phyloP scores from a whole-genome alignment of 2,113 vertebrate genomes.

The Polyodon spathula region DNA sequence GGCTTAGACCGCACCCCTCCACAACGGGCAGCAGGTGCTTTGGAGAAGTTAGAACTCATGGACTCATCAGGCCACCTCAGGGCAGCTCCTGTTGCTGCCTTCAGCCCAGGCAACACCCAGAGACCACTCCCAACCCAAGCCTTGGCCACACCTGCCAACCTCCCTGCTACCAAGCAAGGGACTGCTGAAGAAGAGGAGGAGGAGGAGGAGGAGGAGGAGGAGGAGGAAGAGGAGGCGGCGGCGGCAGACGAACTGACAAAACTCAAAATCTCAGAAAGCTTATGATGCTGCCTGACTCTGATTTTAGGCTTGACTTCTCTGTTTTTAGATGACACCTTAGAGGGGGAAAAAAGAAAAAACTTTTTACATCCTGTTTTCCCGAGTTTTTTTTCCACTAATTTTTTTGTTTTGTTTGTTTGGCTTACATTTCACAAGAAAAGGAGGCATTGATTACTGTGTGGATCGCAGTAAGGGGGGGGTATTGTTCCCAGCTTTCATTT shows the following conservation, averaged over 20 bases:
- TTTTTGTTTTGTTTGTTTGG: conserved; percentile 13
- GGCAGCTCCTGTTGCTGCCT: neutral
- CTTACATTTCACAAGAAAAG: conserved; percentile 19
- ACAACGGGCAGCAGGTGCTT: neutral
- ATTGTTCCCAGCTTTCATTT: conserved; percentile 39
- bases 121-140: neutral
- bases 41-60: conserved; percentile 56
- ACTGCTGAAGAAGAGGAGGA: conserved; percentile 20
- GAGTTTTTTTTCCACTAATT: neutral
- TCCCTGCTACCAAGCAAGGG: conserved; percentile 11
- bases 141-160: neutral
- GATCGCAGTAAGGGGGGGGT: conserved; percentile 45
- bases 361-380: conserved; percentile 22
- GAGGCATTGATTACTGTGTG: conserved; percentile 34
- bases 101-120: neutral
- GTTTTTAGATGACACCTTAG: too few species aligned
- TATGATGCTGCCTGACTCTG: conserved; percentile 36
- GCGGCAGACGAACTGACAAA: conserved; percentile 67
- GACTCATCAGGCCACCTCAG: conserved; percentile 14
- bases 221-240: conserved; percentile 27
- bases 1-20: neutral
- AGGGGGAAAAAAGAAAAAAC: neutral
- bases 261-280: conserved; percentile 57
- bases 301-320: too few species aligned
- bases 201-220: conserved; percentile 19